Conservation (phyloP, 2,888 invertebrate species). For the Cheilosia pagana region DNA sequence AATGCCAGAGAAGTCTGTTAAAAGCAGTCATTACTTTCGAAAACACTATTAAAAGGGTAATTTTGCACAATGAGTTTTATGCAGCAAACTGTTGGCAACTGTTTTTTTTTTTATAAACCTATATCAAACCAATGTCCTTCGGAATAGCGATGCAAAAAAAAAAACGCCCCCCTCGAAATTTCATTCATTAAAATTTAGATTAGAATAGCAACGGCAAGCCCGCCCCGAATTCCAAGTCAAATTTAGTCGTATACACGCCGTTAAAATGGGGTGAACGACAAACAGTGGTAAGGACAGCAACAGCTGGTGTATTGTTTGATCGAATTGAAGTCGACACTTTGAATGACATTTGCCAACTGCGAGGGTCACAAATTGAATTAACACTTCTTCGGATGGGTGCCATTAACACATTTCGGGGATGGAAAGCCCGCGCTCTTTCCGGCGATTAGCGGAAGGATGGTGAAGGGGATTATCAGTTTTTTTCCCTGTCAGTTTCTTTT, state of each 20-base stretch:
- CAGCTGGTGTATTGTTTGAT: slow-evolving; percentile 74
- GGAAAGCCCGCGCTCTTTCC: slow-evolving; percentile 38
- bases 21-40: slow-evolving; percentile 41
- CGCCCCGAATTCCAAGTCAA: slow-evolving; percentile 48
- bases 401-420: slow-evolving; percentile 59
- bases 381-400: slow-evolving; percentile 66
- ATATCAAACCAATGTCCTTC: slow-evolving; percentile 8
- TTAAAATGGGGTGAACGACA: slow-evolving; percentile 16
- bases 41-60: slow-evolving; percentile 44
- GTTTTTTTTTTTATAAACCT: slow-evolving; percentile 19
- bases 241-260: neutral
- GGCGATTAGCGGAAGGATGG: slow-evolving; percentile 56
- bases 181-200: slow-evolving; percentile 64
- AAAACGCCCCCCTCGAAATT: slow-evolving; percentile 49
- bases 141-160: neutral
- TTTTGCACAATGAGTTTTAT: slow-evolving; percentile 4
- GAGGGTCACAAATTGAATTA: slow-evolving; percentile 74
- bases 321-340: slow-evolving; percentile 73
- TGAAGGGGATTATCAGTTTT: slow-evolving; percentile 8
- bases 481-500: neutral
- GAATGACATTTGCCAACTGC: slow-evolving; percentile 71
- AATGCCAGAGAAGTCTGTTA: slow-evolving; percentile 10
- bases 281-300: slow-evolving; percentile 61
- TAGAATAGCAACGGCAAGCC: slow-evolving; percentile 33
- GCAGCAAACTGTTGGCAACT: slow-evolving; percentile 10